phyloP scores from a whole-genome alignment of 1,140 invertebrate genomes.

The Patella vulgata region DNA sequence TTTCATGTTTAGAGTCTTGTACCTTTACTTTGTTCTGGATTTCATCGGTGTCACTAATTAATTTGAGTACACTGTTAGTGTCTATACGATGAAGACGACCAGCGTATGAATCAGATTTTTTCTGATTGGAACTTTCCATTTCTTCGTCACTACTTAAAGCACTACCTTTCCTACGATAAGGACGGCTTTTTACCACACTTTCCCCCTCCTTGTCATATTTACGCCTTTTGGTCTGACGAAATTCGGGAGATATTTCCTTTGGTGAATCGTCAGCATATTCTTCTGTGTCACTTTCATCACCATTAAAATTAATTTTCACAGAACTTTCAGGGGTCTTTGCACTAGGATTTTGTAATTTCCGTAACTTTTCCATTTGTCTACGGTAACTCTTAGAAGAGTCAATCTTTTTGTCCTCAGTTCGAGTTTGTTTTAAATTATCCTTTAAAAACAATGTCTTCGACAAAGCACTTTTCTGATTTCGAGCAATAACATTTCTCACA shows the following conservation, averaged over 20 bases:
- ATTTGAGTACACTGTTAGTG: no score
- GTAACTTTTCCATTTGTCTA: no score
- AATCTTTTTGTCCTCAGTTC: no score
- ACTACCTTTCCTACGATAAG: constrained; percentile 40
- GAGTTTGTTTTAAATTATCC: no score
- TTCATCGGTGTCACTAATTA: no score
- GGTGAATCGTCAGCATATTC: constrained; percentile 40
- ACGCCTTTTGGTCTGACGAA: constrained; percentile 40
- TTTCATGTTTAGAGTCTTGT: no score
- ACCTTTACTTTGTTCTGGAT: no score
- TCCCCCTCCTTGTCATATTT: constrained; percentile 36
- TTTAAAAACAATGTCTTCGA: no score
- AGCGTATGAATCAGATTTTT: constrained; percentile 22
- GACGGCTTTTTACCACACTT: constrained; percentile 32
- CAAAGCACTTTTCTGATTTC: constrained; percentile 9
- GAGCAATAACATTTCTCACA: constrained; percentile 22
- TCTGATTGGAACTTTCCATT: constrained; percentile 13
- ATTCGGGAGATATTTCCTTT: constrained; percentile 39
- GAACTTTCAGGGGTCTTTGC: not conserved
- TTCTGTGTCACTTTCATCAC: constrained; percentile 22
- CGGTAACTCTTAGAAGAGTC: no score
- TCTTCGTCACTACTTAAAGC: constrained; percentile 50
- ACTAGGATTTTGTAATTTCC: no score
- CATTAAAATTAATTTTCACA: constrained; percentile 8
- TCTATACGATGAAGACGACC: constrained; percentile 1